phyloP scores from a whole-genome alignment of 2,888 invertebrate species.

The Danaus chrysippus region DNA sequence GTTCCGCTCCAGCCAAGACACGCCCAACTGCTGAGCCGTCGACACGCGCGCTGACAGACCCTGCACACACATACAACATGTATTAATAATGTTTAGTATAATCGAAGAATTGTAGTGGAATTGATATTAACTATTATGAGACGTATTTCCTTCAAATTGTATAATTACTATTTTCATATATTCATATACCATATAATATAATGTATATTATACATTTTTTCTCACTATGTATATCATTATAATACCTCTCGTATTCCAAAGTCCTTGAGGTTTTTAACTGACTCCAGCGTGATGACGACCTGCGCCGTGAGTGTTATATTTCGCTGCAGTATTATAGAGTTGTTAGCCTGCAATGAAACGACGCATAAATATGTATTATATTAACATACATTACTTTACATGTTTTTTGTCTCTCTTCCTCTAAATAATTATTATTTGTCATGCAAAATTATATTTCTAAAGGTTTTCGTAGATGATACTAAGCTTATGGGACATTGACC shows the following conservation, averaged over 20 bases:
- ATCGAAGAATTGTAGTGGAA: no score
- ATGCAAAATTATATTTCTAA: no score
- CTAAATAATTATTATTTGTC: no score
- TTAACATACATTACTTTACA: no score
- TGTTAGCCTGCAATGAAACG: constrained; percentile 49
- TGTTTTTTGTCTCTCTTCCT: no score
- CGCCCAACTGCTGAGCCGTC: constrained; percentile 86
- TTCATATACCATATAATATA: not conserved
- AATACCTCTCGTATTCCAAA: constrained; percentile 64
- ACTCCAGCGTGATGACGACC: constrained; percentile 91
- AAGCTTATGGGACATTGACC: no score
- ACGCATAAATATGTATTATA: no score
- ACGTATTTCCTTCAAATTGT: no score
- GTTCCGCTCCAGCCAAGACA: constrained; percentile 90
- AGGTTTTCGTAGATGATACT: no score
- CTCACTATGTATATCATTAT: not conserved
- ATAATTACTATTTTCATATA: no score
- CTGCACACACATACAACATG: constrained; percentile 40
- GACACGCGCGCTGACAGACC: constrained; percentile 87
- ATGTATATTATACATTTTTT: not conserved
- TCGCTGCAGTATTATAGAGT: constrained; percentile 79
- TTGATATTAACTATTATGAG: no score
- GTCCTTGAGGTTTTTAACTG: constrained; percentile 87
- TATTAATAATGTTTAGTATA: no score
- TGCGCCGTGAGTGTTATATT: constrained; percentile 96